phyloP scores from a whole-genome alignment of 2,797 vertebrate species.

The Falco concolor region DNA sequence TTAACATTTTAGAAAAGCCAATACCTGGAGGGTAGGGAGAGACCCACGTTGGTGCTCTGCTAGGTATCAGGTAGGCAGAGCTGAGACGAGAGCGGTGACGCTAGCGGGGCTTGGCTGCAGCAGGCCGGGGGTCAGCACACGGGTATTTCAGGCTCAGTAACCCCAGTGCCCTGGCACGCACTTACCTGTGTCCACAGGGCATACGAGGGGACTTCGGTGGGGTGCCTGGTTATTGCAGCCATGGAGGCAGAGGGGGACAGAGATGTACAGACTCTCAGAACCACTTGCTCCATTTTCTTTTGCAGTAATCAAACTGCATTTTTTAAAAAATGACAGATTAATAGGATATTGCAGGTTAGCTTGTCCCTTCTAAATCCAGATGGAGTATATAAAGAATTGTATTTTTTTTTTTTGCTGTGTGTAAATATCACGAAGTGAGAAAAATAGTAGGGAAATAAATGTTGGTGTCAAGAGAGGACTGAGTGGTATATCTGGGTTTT shows the following conservation, averaged over 20 bases:
- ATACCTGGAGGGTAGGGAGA: neutral
- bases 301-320: neutral
- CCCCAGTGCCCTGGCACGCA: accelerated
- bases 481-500: neutral
- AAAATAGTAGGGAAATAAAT: conserved; percentile 12
- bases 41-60: neutral
- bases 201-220: neutral
- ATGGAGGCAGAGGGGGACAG: neutral
- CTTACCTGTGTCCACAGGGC: neutral
- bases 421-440: neutral
- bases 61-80: neutral
- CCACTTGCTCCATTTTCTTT: neutral
- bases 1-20: neutral
- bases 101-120: neutral
- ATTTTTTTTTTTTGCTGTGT: neutral
- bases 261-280: neutral
- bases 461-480: neutral
- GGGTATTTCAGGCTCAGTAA: neutral
- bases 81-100: no score
- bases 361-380: neutral
- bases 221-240: neutral
- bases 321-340: neutral
- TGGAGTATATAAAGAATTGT: neutral
- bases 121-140: neutral
- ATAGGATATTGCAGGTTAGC: neutral